Evolutionary conservation across 1,140 invertebrate genomes (phyloP).

Genomic region (Ectropis grisescens): DNA sequence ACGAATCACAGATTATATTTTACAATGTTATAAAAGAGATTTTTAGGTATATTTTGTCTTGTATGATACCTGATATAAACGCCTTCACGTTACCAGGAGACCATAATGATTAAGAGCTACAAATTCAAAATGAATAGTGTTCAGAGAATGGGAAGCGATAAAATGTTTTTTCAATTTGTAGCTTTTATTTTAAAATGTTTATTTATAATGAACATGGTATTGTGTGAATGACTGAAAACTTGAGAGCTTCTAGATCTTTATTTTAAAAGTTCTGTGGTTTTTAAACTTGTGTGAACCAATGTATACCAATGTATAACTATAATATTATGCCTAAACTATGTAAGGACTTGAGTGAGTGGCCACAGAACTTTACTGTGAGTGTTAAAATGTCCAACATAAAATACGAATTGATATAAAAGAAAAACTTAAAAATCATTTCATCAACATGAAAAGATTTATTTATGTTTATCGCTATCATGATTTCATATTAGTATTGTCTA

Average conservation of each 20-base stretch:
- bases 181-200: conserved; percentile 5
- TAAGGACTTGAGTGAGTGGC: background rate
- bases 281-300: conserved; percentile 3
- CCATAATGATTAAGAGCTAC: conserved; percentile 19
- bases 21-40: conserved; percentile 66
- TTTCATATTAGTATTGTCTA: too few species aligned
- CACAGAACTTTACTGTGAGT: conserved; percentile 10
- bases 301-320: too few species aligned
- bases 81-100: conserved; percentile 47
- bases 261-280: conserved; percentile 11
- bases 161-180: conserved; percentile 9
- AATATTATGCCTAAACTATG: too few species aligned
- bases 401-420: too few species aligned
- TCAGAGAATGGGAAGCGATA: conserved; percentile 2
- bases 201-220: conserved; percentile 2
- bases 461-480: too few species aligned
- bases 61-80: conserved; percentile 45
- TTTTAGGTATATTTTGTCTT: conserved; percentile 62
- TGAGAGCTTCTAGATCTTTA: conserved; percentile 22
- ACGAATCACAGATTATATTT: conserved; percentile 67
- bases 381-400: too few species aligned
- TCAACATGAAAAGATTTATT: too few species aligned
- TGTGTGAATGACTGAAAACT: conserved; percentile 26
- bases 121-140: conserved; percentile 10
- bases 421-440: too few species aligned